phyloP scores from a whole-genome alignment of 2,888 invertebrate genomes.

The Uropetala carovei region DNA sequence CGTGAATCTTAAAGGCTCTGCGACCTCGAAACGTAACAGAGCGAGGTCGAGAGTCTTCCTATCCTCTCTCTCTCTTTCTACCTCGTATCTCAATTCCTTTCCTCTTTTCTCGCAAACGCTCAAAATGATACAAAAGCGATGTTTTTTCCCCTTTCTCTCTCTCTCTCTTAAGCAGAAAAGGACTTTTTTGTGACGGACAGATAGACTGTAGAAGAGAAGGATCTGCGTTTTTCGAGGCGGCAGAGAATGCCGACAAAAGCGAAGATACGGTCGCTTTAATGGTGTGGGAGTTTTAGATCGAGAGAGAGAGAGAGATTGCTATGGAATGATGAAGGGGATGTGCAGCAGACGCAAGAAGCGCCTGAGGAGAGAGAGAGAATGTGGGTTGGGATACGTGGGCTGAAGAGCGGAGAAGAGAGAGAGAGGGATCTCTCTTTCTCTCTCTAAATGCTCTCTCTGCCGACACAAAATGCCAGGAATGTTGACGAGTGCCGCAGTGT shows the following conservation, averaged over 20 bases:
- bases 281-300: not conserved
- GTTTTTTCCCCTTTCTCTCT: no score
- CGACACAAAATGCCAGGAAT: constrained; percentile 37
- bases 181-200: no score
- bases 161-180: no score
- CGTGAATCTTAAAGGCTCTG: no score
- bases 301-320: not conserved
- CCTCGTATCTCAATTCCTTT: no score
- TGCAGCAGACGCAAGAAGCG: no score
- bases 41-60: no score
- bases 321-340: not conserved
- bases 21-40: no score
- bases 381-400: not conserved
- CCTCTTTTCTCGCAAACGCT: no score
- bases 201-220: constrained; percentile 66
- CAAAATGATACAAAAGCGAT: no score
- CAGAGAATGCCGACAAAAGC: constrained; percentile 61
- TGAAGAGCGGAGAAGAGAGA: not conserved
- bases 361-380: not conserved
- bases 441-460: not conserved
- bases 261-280: not conserved
- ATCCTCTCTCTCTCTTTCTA: no score
- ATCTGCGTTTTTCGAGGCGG: constrained; percentile 67
- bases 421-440: not conserved
- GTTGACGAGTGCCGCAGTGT: constrained; percentile 36